Evolutionary conservation across 1,140 invertebrate genomes (phyloP).

Genomic region (Camponotus pennsylvanicus): DNA sequence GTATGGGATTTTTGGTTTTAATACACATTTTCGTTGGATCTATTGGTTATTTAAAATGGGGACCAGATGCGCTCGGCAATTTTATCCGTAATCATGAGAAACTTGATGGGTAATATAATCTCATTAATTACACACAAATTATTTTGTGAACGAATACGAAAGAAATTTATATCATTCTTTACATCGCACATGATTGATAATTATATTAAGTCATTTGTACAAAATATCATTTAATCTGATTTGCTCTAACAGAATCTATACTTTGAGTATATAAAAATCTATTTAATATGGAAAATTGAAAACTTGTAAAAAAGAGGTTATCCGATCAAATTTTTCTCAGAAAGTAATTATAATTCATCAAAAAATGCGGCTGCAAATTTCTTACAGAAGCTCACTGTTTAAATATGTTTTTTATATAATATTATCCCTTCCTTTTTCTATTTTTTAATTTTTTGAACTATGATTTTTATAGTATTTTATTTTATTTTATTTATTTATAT

Average conservation of each 20-base stretch:
- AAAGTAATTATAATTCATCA: background rate
- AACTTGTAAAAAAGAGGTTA: background rate
- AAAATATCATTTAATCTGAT: background rate
- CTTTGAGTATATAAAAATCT: background rate
- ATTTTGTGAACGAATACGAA: background rate
- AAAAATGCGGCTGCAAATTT: background rate
- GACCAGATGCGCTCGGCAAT: slow-evolving; percentile 68
- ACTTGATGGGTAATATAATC: slow-evolving; percentile 61
- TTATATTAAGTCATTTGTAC: background rate
- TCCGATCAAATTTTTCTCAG: background rate
- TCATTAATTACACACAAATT: background rate
- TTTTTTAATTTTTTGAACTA: too few relatives aligned
- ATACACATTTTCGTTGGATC: slow-evolving; percentile 68
- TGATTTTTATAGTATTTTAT: too few relatives aligned
- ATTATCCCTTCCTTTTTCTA: too few relatives aligned
- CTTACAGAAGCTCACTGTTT: background rate
- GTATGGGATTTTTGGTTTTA: slow-evolving; percentile 70
- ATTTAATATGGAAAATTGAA: background rate
- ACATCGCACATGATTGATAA: too few relatives aligned
- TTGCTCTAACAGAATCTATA: background rate
- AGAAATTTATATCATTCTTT: background rate
- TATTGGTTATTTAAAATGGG: slow-evolving; percentile 76
- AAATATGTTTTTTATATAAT: slow-evolving; percentile 11
- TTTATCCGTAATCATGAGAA: slow-evolving; percentile 74
- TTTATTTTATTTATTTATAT: too few relatives aligned